A percentile compares a stretch with the other conserved stretches of the same genome.
Evolutionary conservation across 2,113 vertebrate genomes (phyloP).

Genomic region (Anhinga anhinga): DNA sequence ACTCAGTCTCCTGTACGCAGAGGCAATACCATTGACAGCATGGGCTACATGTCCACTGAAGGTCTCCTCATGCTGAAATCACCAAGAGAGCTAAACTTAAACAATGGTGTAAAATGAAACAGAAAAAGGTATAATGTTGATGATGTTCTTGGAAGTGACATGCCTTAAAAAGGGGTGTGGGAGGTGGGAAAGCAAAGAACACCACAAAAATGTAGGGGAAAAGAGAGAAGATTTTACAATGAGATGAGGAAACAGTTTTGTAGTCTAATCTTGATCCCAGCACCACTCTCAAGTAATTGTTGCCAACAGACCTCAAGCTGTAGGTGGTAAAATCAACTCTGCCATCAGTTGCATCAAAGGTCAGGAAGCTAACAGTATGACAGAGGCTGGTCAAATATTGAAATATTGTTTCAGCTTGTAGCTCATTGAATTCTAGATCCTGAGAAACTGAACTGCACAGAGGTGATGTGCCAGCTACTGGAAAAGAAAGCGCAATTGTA

Average conservation of each 20-base stretch:
- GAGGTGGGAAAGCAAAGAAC: background rate
- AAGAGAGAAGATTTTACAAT: background rate
- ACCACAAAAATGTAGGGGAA: background rate
- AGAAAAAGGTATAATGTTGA: background rate
- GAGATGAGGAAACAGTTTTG: background rate
- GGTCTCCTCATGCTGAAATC: background rate
- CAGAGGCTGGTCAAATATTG: background rate
- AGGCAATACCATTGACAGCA: background rate
- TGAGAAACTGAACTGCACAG: background rate
- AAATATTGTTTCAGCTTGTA: background rate
- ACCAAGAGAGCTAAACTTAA: background rate
- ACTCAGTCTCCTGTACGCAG: fast-evolving
- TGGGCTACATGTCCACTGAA: background rate
- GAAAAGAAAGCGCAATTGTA: background rate
- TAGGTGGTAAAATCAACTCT: background rate
- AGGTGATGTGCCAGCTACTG: background rate
- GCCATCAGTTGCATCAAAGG: background rate
- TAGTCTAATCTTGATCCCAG: background rate
- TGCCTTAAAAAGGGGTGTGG: background rate
- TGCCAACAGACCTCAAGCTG: background rate
- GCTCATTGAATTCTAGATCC: background rate
- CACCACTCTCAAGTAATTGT: background rate
- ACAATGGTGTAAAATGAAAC: background rate
- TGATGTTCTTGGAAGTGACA: background rate
- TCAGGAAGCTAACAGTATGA: background rate